phyloP scores from a whole-genome alignment of 2,888 invertebrate species.

The Euplexia lucipara region DNA sequence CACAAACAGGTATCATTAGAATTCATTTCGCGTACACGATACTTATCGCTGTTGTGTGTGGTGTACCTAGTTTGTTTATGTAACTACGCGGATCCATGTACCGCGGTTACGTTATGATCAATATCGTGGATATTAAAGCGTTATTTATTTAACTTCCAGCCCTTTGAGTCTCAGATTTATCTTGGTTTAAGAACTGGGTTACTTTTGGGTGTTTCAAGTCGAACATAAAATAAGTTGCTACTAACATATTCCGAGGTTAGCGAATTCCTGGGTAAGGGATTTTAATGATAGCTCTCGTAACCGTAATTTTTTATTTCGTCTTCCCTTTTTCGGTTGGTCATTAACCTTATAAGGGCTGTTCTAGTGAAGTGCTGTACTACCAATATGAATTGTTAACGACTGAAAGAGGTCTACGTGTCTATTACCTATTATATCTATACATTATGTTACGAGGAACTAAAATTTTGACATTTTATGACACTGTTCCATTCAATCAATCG shows the following conservation, averaged over 20 bases:
- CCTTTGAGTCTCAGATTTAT: slow-evolving; percentile 53
- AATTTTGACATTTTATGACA: slow-evolving; percentile 3
- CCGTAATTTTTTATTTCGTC: slow-evolving; percentile 68
- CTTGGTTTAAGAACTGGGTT: slow-evolving; percentile 54
- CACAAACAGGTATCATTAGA: slow-evolving; percentile 72
- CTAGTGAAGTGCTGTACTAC: slow-evolving; percentile 49
- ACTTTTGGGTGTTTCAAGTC: slow-evolving; percentile 52
- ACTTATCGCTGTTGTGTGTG: slow-evolving; percentile 69
- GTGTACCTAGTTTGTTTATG: slow-evolving; percentile 67
- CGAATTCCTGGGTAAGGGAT: slow-evolving; percentile 64
- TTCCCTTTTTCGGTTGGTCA: slow-evolving; percentile 62
- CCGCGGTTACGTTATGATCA: slow-evolving; percentile 61
- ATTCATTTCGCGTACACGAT: slow-evolving; percentile 75
- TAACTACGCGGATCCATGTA: slow-evolving; percentile 67
- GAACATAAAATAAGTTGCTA: slow-evolving; percentile 61
- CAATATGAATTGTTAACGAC: slow-evolving; percentile 56
- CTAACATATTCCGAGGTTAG: slow-evolving; percentile 64
- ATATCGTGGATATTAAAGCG: slow-evolving; percentile 62
- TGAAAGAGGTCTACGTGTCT: slow-evolving; percentile 26
- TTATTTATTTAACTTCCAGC: slow-evolving; percentile 59
- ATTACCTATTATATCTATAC: slow-evolving; percentile 17
- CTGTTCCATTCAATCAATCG: not conserved
- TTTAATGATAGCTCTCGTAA: slow-evolving; percentile 68
- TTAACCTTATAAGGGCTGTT: slow-evolving; percentile 60
- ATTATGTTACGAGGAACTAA: not conserved